Evolutionary conservation across 2,113 vertebrate genomes (phyloP), one percentile per base, ranked within the genome.

Genomic region (Cyprinus carpio): DNA sequence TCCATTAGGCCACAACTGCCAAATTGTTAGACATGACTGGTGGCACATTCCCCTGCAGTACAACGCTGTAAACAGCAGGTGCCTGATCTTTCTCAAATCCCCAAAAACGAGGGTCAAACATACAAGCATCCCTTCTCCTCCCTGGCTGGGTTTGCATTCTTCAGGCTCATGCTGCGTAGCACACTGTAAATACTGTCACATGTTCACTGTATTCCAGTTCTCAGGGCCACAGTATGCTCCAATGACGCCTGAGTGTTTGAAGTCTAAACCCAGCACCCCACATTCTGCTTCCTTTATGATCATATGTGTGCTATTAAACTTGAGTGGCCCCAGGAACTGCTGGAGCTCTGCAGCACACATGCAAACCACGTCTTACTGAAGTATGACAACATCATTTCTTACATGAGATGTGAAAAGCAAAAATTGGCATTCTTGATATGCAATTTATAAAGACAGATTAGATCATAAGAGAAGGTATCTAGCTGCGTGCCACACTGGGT

Each of bases 281-380:
- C 85, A 37, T 88, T 81, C 81, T 76, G 65, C 60, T 49, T 71
- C 81, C 84, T 88, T 88, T 88, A 88, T 86, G 82, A 84, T 88
- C 87, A 84, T 25, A 85, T 84, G 69, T 81, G 82, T 64, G 77
- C 87, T 77, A 88, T 88, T 86, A 86, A 88, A 88, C 77, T 71
- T 27, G 71, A 85, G 49, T 49, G 84, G 84, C 75, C 84, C 62
- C 76, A 62, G 84, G 76, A 85, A 85, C 54, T 51, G 23, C 85
- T 64, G 79, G 84, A 72, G 25, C 67, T 88, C 60, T 86, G 85
- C n/a, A 74, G 76, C 81, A 60, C 85, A 86, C 78, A 74, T 80
- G 84, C 65, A 54, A 58, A 62, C 54, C 20, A 43, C 54, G 81
- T 76, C 79, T 82, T 46, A 46, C 65, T 83, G 43, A 37, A 65